Evolutionary conservation across 1,140 invertebrate genomes (phyloP).

Genomic region (Drosophila sulfurigaster): DNA sequence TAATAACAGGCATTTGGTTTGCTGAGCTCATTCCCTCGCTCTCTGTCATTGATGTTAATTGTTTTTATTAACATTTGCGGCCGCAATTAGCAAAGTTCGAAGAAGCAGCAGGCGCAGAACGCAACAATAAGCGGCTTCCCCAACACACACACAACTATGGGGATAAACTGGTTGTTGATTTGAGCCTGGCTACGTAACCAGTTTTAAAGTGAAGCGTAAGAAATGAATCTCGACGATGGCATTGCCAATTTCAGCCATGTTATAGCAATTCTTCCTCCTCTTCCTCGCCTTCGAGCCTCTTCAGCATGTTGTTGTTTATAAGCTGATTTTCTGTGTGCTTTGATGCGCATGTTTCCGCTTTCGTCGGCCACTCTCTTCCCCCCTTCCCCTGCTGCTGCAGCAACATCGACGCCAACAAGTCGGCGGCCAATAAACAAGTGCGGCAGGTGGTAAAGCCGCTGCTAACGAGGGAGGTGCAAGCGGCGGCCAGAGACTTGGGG

Average conservation of each 20-base stretch:
- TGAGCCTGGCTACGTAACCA: conserved; percentile 23
- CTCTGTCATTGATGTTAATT: conserved; percentile 28
- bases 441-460: conserved; percentile 47
- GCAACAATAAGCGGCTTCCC: conserved; percentile 50
- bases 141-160: conserved; percentile 5
- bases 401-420: conserved; percentile 43
- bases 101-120: conserved; percentile 30
- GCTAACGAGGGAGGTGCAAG: neutral
- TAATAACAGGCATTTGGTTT: conserved; percentile 6
- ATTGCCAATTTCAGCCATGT: conserved; percentile 47
- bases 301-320: conserved; percentile 4
- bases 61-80: conserved; percentile 47
- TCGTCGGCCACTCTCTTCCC: conserved; percentile 18
- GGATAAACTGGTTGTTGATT: conserved; percentile 34
- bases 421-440: conserved; percentile 49
- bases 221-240: conserved; percentile 17
- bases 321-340: conserved; percentile 30
- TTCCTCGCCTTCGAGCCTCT: neutral
- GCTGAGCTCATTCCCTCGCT: conserved; percentile 10
- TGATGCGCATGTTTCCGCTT: conserved; percentile 55
- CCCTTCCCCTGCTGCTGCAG: neutral
- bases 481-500: neutral
- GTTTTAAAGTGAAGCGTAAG: conserved; percentile 39
- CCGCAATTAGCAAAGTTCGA: conserved; percentile 38
- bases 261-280: conserved; percentile 12